phyloP scores from a whole-genome alignment of 2,797 vertebrate genomes.

The Numenius phaeopus region DNA sequence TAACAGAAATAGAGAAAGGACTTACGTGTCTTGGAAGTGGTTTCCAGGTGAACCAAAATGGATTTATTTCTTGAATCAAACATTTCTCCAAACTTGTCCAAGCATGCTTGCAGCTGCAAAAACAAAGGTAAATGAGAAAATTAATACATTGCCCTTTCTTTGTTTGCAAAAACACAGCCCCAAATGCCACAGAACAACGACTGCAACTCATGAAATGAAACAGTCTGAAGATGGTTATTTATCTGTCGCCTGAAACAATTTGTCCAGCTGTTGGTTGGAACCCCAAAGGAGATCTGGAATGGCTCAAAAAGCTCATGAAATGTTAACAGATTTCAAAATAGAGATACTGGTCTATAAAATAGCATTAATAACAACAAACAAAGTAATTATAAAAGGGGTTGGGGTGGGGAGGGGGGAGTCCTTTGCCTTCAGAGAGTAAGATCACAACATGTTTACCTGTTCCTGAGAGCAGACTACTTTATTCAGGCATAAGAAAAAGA shows the following conservation, averaged over 20 bases:
- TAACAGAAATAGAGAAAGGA: constrained; percentile 43
- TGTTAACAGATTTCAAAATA: not conserved
- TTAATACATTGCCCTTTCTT: not conserved
- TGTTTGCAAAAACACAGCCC: not conserved
- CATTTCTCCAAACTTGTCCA: constrained; percentile 76
- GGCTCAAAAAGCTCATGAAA: not conserved
- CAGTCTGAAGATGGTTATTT: not conserved
- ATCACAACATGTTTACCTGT: not conserved
- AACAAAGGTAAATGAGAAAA: constrained; percentile 14
- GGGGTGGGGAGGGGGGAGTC: not conserved
- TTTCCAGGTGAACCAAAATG: constrained; percentile 72
- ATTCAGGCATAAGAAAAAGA: not conserved
- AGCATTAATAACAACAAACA: not conserved
- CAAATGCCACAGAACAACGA: not conserved
- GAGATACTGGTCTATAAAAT: not conserved
- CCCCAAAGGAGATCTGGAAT: not conserved
- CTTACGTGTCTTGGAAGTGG: constrained; percentile 78
- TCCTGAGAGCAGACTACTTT: not conserved
- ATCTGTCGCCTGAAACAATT: not conserved
- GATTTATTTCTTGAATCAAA: constrained; percentile 72
- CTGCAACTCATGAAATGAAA: not conserved
- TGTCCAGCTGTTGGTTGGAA: not conserved
- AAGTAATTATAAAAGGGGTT: not conserved
- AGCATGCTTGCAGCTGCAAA: constrained; percentile 77
- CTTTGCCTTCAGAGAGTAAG: not conserved